Evolutionary conservation across 2,888 invertebrate species (phyloP).

Genomic region (Pemphredon lugubris): DNA sequence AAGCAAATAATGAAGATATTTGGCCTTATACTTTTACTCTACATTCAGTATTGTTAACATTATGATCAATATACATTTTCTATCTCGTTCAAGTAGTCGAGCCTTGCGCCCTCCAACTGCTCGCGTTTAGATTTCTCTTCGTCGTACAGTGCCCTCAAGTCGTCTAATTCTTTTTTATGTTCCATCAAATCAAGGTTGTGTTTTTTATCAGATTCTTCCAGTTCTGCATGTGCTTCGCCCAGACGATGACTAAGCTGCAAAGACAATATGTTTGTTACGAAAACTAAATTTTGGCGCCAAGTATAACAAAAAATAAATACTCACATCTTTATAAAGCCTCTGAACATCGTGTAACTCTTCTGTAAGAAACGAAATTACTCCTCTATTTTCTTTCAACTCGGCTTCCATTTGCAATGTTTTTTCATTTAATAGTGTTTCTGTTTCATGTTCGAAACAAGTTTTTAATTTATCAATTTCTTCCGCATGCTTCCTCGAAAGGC

Average conservation of each 20-base stretch:
- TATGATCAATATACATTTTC: constrained; percentile 63
- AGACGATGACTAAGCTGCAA: constrained; percentile 66
- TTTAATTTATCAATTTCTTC: constrained; percentile 53
- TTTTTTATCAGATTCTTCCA: constrained; percentile 58
- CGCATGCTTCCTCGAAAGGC: constrained; percentile 46
- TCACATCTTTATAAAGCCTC: constrained; percentile 69
- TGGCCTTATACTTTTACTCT: no score
- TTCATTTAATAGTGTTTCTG: constrained; percentile 59
- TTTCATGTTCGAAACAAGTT: constrained; percentile 62
- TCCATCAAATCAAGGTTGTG: constrained; percentile 50
- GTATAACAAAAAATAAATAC: constrained; percentile 32
- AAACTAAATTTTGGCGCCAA: no score
- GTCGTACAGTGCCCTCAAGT: constrained; percentile 48
- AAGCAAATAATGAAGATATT: no score
- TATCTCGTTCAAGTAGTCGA: constrained; percentile 65
- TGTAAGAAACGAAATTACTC: no score
- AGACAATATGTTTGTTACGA: no score
- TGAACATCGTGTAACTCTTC: no score
- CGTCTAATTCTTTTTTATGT: constrained; percentile 61
- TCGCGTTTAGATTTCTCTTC: constrained; percentile 63
- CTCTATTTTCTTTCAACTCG: constrained; percentile 47
- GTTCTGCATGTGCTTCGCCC: constrained; percentile 58
- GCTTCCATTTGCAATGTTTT: constrained; percentile 46
- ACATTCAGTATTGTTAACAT: no score
- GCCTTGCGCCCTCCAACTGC: constrained; percentile 62